These are phyloP conservation scores for Scomber scombrus DNA, from an alignment of 2,113 vertebrate genomes.

Conservation along the genomic window DNA sequence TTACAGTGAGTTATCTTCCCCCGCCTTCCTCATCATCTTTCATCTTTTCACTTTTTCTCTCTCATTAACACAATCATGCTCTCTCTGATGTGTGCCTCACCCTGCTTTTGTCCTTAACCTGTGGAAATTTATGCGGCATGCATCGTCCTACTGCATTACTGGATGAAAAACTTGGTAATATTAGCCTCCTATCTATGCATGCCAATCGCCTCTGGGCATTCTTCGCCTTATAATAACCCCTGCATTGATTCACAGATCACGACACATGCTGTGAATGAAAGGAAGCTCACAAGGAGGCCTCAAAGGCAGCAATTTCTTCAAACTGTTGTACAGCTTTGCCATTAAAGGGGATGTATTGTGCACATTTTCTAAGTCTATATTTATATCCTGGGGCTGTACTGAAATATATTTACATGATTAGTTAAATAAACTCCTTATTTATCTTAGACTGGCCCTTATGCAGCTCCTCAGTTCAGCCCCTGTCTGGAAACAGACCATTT, in stretches of 20 bases:
- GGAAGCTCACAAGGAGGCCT: constrained; percentile 15
- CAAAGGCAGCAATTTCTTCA: constrained; percentile 8
- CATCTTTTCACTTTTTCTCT: constrained; percentile 43
- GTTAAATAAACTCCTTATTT: no score
- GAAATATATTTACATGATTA: no score
- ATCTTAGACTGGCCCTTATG: no score
- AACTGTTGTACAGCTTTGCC: background rate
- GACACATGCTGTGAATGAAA: constrained; percentile 50
- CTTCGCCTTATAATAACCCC: constrained; percentile 53
- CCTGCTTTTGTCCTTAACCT: constrained; percentile 42
- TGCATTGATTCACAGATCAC: constrained; percentile 41
- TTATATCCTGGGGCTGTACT: no score
- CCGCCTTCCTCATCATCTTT: constrained; percentile 39
- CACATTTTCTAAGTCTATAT: background rate
- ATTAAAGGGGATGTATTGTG: background rate
- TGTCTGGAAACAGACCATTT: no score
- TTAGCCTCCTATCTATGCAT: constrained; percentile 48
- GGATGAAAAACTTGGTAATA: constrained; percentile 53
- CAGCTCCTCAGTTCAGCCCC: no score
- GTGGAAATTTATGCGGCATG: constrained; percentile 41
- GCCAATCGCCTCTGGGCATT: constrained; percentile 43
- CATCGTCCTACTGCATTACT: constrained; percentile 24
- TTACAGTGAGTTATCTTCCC: constrained; percentile 7
- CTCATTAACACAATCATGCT: constrained; percentile 49
- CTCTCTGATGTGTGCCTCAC: constrained; percentile 30